phyloP scores from a whole-genome alignment of 2,797 vertebrate genomes.

The Ptychadena robeensis region DNA sequence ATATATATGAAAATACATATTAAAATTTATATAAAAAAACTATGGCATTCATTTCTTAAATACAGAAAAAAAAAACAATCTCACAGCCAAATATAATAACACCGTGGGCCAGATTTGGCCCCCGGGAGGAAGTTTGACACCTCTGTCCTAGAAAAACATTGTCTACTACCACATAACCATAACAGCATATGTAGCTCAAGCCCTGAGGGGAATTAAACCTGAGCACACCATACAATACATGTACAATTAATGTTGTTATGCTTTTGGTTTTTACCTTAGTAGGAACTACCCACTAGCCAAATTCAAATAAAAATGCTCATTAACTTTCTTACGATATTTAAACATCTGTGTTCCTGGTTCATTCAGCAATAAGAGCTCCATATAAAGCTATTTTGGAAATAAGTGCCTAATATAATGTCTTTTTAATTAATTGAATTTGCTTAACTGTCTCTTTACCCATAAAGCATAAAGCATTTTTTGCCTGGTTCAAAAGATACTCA shows the following conservation, averaged over 20 bases:
- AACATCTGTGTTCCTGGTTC: conserved; percentile 16
- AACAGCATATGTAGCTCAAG: too few species aligned
- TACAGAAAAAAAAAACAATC: too few species aligned
- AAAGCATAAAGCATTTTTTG: conserved; percentile 24
- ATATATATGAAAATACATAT: too few species aligned
- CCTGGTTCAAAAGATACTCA: background rate
- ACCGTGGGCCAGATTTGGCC: too few species aligned
- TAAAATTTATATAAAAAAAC: too few species aligned
- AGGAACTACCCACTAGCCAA: background rate
- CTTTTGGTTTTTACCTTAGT: background rate
- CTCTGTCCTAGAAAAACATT: too few species aligned
- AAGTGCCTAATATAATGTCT: conserved; percentile 9
- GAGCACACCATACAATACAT: background rate
- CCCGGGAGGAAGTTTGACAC: too few species aligned
- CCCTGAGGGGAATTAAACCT: too few species aligned
- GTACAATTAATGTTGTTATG: background rate
- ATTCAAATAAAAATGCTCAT: background rate
- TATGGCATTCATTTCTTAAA: too few species aligned
- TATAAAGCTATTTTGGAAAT: conserved; percentile 16
- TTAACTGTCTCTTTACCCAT: conserved; percentile 38
- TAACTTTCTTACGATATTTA: background rate
- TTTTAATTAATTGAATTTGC: conserved; percentile 49
- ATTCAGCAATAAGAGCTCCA: background rate
- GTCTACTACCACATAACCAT: too few species aligned
- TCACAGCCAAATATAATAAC: too few species aligned